Conservation (phyloP, 2,888 invertebrate species). For the Diadegma fenestrale region DNA sequence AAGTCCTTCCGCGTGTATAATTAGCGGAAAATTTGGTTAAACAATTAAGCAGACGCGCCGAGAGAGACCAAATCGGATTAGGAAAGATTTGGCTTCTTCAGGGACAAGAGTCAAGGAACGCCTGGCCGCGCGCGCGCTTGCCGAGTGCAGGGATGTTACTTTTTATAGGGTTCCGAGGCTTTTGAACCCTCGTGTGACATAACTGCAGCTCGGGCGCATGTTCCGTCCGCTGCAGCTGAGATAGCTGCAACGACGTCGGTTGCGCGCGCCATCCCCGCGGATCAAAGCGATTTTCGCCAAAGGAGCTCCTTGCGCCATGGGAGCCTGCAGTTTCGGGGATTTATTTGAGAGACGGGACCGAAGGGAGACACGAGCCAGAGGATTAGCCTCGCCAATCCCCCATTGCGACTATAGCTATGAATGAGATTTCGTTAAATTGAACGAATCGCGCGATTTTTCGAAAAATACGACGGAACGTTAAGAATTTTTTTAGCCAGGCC, state of each 20-base stretch:
- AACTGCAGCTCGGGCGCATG: constrained; percentile 60
- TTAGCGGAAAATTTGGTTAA: background rate
- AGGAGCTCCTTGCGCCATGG: constrained; percentile 5
- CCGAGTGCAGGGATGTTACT: background rate
- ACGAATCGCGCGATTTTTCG: too few relatives aligned
- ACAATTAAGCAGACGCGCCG: background rate
- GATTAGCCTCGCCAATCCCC: constrained; percentile 42
- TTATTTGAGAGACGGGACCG: constrained; percentile 27
- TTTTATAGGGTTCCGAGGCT: constrained; percentile 42
- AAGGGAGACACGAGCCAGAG: constrained; percentile 44
- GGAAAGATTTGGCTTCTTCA: constrained; percentile 7
- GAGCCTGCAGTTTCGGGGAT: background rate
- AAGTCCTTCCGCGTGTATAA: too few relatives aligned
- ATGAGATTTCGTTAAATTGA: too few relatives aligned
- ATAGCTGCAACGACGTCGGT: constrained; percentile 54
- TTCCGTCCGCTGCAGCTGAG: constrained; percentile 61
- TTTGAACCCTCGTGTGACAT: constrained; percentile 48
- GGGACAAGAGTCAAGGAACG: background rate
- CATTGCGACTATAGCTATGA: too few relatives aligned
- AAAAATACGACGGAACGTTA: background rate
- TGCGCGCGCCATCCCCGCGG: too few relatives aligned
- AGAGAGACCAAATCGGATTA: constrained; percentile 20
- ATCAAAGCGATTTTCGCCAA: too few relatives aligned
- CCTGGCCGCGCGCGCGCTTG: background rate
- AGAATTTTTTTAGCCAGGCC: background rate